Base-by-base conservation (phyloP, 92 coral and sea anemone genomes). In the Phymanthus crucifer region DNA sequence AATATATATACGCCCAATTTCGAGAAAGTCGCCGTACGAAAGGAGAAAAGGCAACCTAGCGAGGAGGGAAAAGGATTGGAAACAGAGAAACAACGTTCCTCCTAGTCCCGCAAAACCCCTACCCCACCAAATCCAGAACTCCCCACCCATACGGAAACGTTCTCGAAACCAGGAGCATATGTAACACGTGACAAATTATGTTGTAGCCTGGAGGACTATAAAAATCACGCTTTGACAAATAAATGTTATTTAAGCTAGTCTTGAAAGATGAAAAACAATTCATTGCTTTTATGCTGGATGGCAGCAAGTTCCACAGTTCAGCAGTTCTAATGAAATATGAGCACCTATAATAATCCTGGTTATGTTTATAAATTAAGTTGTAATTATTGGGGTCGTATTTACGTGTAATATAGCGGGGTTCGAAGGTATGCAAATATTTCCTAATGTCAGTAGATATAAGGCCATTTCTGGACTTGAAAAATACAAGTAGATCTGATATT, bases 281-380 rank as follows among this genome's bases (percentile, higher is more conserved):
- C 23, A 38, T 65, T 66, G 21, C 57, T 40, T 78, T 78, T 21
- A 26, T 29, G 46, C 27, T 10, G 27, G 75, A 40, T 16, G 75
- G 80, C 73, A 82, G 47, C 19, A 61, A 58, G 66, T 68, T 76
- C 81, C 77, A 76, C 43, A 67, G 35, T 66, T 85, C 78, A 38
- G 78, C 84, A 58, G 81, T 38, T 33, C 83, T 82, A 45, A 78
- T 77, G 43, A 87, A 81, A 68, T 27, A 87, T 1, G 75, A 86
- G 40, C 74, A 45, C 37, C 81, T 66, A 52, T 61, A 74, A 38
- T 86, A 86, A 70, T 67, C 76, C 89, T 80, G 82, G 32, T 67
- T 66, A 69, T 75, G 85, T 36, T 46, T 26, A 52, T 33, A 32
- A 13, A 87, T 61, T 71, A 87, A 1, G 21, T 81, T 77, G 34